These are phyloP conservation scores for Tetraneura akinire DNA, from an alignment of 1,140 invertebrate species.

Conservation along the genomic window DNA sequence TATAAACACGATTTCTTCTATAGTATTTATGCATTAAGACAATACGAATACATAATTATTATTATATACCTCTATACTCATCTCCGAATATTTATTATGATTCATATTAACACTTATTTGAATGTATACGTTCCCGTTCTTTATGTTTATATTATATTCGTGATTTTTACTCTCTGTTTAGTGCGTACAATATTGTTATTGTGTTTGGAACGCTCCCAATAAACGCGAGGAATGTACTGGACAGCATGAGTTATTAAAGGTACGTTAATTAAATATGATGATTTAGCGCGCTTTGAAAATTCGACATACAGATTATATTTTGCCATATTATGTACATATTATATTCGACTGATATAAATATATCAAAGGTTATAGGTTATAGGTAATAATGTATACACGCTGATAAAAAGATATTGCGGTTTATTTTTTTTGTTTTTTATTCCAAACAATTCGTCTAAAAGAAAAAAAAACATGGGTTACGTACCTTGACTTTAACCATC, in stretches of 20 bases:
- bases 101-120: not conserved
- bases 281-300: not conserved
- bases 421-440: too few relatives aligned
- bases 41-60: too few relatives aligned
- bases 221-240: not conserved
- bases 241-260: conserved; percentile 30
- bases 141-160: not conserved
- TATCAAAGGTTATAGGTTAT: not conserved
- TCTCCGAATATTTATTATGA: not conserved
- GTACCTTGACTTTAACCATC: too few relatives aligned
- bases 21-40: not conserved
- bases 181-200: not conserved
- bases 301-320: not conserved
- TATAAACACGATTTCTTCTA: not conserved
- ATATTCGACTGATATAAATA: too few relatives aligned
- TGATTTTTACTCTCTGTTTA: not conserved
- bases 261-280: conserved; percentile 22
- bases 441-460: too few relatives aligned
- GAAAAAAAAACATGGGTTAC: too few relatives aligned
- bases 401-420: too few relatives aligned
- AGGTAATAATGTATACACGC: too few relatives aligned
- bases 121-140: not conserved
- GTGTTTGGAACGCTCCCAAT: conserved; percentile 4
- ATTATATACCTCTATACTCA: too few relatives aligned
- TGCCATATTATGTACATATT: too few relatives aligned